These are phyloP conservation scores for Kryptolebias marmoratus DNA, from an alignment of 2,113 vertebrate genomes.

Conservation along the genomic window DNA sequence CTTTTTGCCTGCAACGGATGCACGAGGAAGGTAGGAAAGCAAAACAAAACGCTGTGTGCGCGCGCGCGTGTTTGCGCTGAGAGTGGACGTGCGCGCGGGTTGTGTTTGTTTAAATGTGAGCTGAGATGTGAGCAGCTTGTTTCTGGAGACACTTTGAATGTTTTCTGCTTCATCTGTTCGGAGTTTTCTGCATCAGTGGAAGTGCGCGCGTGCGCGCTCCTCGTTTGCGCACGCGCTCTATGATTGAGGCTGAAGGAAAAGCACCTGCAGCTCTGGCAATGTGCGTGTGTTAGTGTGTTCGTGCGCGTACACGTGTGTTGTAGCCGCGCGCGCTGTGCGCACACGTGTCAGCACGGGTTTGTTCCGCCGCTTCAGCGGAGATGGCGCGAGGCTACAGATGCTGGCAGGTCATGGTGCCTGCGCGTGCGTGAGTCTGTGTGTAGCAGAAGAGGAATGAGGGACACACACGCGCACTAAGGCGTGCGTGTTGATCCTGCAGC, in stretches of 20 bases:
- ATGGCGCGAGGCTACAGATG: constrained; percentile 58
- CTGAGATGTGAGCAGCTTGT: constrained; percentile 25
- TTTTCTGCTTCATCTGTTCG: constrained; percentile 37
- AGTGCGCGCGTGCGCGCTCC: constrained; percentile 24
- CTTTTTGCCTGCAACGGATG: constrained; percentile 76
- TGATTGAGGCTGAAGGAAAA: constrained; percentile 30
- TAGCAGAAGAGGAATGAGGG: neutral
- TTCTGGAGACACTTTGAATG: constrained; percentile 38
- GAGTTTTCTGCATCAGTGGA: constrained; percentile 59
- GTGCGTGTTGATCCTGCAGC: constrained; percentile 58
- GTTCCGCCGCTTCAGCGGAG: constrained; percentile 60
- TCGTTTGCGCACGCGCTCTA: constrained; percentile 23
- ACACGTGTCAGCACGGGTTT: constrained; percentile 61
- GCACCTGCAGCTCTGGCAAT: constrained; percentile 55
- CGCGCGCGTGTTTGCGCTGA: accelerated
- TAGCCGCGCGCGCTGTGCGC: constrained; percentile 57
- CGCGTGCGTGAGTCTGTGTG: constrained; percentile 1
- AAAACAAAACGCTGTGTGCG: constrained; percentile 22
- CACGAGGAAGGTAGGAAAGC: constrained; percentile 72
- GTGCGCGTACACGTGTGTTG: constrained; percentile 22
- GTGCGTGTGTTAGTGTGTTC: neutral
- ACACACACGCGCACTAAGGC: neutral
- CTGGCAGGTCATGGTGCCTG: constrained; percentile 57
- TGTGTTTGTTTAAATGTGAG: constrained; percentile 2
- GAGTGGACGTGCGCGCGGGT: neutral